A percentile compares a stretch with the other conserved stretches of the same genome.
These are phyloP conservation scores for Anguilla marmorata DNA, from an alignment of 2,797 vertebrate species.

Conservation along the genomic window DNA sequence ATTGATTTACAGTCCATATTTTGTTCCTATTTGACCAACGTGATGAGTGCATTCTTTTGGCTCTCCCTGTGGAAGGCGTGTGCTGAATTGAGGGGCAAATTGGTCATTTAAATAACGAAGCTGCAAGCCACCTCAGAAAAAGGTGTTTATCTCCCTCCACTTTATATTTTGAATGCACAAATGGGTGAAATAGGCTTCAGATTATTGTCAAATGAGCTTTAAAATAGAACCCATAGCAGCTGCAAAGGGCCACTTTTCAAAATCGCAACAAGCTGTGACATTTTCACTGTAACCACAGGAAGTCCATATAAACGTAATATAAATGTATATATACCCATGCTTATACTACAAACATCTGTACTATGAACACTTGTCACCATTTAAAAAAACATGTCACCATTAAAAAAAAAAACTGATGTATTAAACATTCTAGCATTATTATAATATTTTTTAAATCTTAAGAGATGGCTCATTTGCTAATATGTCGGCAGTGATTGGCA, in stretches of 20 bases:
- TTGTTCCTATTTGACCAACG: not conserved
- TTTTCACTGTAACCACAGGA: not conserved
- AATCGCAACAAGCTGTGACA: not conserved
- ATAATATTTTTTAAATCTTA: too few species aligned
- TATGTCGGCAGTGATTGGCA: too few species aligned
- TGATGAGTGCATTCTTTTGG: not conserved
- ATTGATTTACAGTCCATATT: not conserved
- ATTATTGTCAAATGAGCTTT: not conserved
- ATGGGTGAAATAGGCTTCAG: not conserved
- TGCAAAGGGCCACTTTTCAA: not conserved
- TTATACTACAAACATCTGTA: not conserved
- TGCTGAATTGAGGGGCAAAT: not conserved
- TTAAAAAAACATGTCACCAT: too few species aligned
- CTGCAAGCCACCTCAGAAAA: not conserved
- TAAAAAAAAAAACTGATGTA: too few species aligned
- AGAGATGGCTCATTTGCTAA: too few species aligned
- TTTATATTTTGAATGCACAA: not conserved
- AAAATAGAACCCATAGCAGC: not conserved
- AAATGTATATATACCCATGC: not conserved
- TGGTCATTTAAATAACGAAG: not conserved
- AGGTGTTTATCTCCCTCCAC: not conserved
- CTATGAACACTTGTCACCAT: not conserved
- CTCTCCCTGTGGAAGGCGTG: not conserved
- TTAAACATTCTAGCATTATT: too few species aligned
- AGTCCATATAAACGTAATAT: not conserved